A percentile compares a stretch with the other conserved stretches of the same genome.
These are phyloP conservation scores for Globia sparganii DNA, from an alignment of 2,888 invertebrate genomes.

Conservation along the genomic window DNA sequence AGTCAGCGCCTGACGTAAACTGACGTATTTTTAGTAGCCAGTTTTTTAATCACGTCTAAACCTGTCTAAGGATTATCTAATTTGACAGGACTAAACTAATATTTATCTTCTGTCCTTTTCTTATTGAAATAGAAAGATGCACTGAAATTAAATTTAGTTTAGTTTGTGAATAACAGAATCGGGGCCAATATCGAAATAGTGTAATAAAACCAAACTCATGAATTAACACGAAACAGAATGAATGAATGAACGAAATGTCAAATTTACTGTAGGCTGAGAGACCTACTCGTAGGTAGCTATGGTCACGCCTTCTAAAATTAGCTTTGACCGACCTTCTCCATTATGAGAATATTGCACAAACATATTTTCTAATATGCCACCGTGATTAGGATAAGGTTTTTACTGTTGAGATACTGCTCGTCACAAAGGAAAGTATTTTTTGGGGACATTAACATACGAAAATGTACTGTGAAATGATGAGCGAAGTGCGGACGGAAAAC, in stretches of 20 bases:
- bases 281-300: no score
- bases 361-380: not conserved
- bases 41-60: no score
- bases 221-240: not conserved
- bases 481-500: constrained; percentile 53
- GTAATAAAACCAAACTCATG: not conserved
- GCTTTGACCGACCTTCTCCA: not conserved
- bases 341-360: not conserved
- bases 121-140: no score
- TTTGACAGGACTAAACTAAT: no score
- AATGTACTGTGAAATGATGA: constrained; percentile 21
- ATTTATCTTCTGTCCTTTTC: no score
- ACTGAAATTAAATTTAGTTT: no score
- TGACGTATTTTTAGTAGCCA: no score
- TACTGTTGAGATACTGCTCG: not conserved
- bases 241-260: not conserved
- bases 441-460: constrained; percentile 11
- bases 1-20: no score
- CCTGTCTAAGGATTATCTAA: no score
- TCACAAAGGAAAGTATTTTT: constrained; percentile 4
- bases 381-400: not conserved
- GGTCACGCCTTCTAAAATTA: not conserved
- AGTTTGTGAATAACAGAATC: no score
- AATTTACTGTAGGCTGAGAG: not conserved
- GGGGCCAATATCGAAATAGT: no score